Evolutionary conservation across 2,888 invertebrate species (phyloP).

Genomic region (Patella ulyssiponensis): DNA sequence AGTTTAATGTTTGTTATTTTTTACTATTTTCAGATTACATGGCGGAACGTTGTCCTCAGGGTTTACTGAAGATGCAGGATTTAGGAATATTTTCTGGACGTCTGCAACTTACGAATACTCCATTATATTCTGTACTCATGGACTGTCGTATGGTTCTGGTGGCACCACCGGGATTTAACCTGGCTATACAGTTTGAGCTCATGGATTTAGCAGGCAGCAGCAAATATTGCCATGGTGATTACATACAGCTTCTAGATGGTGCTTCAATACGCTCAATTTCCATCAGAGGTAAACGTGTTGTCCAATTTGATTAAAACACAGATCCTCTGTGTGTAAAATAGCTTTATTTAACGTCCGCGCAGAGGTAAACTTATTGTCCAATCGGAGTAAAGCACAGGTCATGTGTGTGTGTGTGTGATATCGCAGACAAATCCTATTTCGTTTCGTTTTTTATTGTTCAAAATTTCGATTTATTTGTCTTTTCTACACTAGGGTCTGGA

Average conservation of each 20-base stretch:
- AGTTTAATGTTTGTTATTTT: not conserved
- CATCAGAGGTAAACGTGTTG: not conserved
- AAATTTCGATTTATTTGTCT: too few relatives aligned
- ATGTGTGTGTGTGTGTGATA: too few relatives aligned
- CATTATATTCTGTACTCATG: not conserved
- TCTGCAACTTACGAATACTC: not conserved
- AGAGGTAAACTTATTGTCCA: too few relatives aligned
- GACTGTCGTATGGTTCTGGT: not conserved
- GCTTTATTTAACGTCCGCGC: too few relatives aligned
- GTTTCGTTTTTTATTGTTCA: too few relatives aligned
- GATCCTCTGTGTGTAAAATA: too few relatives aligned
- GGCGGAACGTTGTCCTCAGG: not conserved
- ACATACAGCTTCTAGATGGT: not conserved
- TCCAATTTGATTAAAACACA: too few relatives aligned
- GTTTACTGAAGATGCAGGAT: not conserved
- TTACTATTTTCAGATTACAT: not conserved
- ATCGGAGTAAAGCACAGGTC: too few relatives aligned
- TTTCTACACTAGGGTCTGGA: too few relatives aligned
- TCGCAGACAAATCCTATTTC: too few relatives aligned
- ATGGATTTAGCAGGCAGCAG: conserved; percentile 4
- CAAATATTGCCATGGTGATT: not conserved
- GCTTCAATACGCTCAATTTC: not conserved
- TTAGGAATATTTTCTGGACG: not conserved
- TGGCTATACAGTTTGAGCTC: not conserved
- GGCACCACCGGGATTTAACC: not conserved